phyloP scores from a whole-genome alignment of 2,888 invertebrate genomes.

The Acanthosepion lycidas region DNA sequence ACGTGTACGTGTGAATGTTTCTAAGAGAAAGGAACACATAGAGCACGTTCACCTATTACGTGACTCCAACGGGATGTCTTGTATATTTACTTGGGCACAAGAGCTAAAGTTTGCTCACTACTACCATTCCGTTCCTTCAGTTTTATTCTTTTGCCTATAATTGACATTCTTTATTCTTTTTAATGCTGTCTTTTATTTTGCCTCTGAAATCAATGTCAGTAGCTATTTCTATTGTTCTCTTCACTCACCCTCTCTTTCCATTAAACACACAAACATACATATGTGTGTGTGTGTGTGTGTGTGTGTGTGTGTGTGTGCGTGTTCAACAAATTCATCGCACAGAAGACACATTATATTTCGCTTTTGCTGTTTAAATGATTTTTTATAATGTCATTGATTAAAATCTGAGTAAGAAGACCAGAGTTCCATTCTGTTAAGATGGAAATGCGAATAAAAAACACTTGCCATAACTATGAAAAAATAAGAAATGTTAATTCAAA shows the following conservation, averaged over 20 bases:
- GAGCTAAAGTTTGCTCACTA: not conserved
- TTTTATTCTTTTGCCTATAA: not conserved
- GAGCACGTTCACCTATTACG: constrained; percentile 8
- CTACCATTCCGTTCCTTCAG: not conserved
- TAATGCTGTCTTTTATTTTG: not conserved
- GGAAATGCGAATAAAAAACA: not conserved
- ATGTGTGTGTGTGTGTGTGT: no score
- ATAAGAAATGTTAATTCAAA: not conserved
- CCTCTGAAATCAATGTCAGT: no score
- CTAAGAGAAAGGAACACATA: not conserved
- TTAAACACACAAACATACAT: not conserved
- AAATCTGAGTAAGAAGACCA: not conserved
- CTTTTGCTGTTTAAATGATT: not conserved
- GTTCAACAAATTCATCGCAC: no score
- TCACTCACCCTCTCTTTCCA: not conserved
- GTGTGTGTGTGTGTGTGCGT: no score
- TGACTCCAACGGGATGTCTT: not conserved
- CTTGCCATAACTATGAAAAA: no score
- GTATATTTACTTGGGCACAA: not conserved
- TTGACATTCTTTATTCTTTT: not conserved
- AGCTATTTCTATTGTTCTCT: not conserved
- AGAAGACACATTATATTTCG: not conserved
- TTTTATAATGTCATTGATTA: not conserved
- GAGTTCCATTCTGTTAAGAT: not conserved
- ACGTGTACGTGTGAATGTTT: not conserved